phyloP scores from a whole-genome alignment of 1,140 invertebrate genomes.

The Orchesella cincta region DNA sequence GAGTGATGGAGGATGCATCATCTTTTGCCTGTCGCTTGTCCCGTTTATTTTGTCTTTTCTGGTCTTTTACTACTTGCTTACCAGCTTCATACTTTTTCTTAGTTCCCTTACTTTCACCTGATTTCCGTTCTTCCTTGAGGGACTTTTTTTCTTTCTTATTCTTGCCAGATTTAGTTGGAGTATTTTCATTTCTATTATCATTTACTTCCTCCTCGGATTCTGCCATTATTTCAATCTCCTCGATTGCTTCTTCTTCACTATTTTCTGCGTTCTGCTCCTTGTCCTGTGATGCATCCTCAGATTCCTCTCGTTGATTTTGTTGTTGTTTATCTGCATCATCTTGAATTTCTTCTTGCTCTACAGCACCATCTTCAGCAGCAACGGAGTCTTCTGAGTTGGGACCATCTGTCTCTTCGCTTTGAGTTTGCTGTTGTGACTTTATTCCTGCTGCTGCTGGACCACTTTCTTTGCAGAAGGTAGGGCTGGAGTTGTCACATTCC shows the following conservation, averaged over 20 bases:
- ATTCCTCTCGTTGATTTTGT: not conserved
- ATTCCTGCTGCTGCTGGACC: no score
- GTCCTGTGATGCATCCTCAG: not conserved
- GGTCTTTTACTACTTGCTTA: no score
- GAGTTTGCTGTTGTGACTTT: no score
- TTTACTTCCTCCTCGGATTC: not conserved
- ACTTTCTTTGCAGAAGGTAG: no score
- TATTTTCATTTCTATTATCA: no score
- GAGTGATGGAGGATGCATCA: not conserved
- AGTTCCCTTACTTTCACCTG: not conserved
- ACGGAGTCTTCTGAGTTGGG: not conserved
- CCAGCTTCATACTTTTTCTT: no score
- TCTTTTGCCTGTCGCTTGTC: not conserved
- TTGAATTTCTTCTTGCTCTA: not conserved
- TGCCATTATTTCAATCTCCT: not conserved
- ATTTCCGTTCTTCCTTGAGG: not conserved
- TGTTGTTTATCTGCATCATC: not conserved
- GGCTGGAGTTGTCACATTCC: no score
- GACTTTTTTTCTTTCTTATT: no score
- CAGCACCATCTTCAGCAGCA: not conserved
- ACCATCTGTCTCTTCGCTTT: not conserved
- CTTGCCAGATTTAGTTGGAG: no score
- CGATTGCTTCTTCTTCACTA: not conserved
- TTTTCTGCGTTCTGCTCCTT: not conserved
- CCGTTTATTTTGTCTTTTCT: not conserved